These are phyloP conservation scores for Onthophagus sagittarius DNA, from an alignment of 2,888 invertebrate species.

Conservation along the genomic window DNA sequence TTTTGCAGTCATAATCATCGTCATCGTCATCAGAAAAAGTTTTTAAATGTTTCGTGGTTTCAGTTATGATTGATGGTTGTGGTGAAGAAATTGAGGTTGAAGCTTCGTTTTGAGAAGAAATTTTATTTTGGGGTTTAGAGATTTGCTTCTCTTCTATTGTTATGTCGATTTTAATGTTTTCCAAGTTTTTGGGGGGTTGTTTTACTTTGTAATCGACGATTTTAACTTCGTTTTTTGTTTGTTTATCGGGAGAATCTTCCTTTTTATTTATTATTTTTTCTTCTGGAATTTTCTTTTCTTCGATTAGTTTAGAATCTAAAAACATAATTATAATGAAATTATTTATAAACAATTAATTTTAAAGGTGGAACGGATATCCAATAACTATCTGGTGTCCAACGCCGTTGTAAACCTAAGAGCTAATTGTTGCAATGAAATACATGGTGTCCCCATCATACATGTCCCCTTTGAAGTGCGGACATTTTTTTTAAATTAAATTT, in stretches of 20 bases:
- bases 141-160: constrained; percentile 17
- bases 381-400: too few relatives aligned
- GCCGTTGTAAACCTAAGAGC: too few relatives aligned
- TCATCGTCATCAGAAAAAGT: constrained; percentile 29
- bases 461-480: too few relatives aligned
- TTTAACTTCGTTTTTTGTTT: constrained; percentile 1
- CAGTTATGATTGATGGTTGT: not conserved
- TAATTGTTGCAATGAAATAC: too few relatives aligned
- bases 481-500: too few relatives aligned
- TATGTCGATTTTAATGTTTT: constrained; percentile 21
- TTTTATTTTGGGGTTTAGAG: constrained; percentile 26
- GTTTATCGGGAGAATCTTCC: not conserved
- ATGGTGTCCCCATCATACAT: too few relatives aligned
- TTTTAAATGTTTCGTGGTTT: not conserved
- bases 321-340: not conserved
- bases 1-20: constrained; percentile 44
- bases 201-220: constrained; percentile 15
- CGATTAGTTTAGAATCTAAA: constrained; percentile 16
- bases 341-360: too few relatives aligned
- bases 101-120: not conserved
- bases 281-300: constrained; percentile 1
- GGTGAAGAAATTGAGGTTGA: not conserved
- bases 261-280: not conserved
- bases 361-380: too few relatives aligned
- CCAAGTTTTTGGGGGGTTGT: not conserved